Evolutionary conservation across 2,113 vertebrate genomes (phyloP), one percentile per base, ranked within the genome.

Genomic region (Urocitellus parryii): DNA sequence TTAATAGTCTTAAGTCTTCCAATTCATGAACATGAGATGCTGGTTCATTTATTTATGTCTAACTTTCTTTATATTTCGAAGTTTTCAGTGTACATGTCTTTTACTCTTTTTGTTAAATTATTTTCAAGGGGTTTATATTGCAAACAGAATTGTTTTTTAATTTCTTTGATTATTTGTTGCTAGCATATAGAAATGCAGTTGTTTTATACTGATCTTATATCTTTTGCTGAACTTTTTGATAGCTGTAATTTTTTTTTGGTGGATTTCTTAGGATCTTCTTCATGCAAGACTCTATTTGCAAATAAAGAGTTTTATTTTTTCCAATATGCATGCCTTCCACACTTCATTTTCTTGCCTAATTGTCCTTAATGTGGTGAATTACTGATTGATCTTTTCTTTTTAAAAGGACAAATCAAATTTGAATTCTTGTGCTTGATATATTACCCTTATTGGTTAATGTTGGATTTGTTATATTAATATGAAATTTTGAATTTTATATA

Each of bases 121-220:
- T 80, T 84, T 68, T 29, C 63, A 70, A 76, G n/a, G n/a, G 73
- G 56, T 77, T 89, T 42, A 48, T 67, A 68, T 63, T 63, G 76
- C 63, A 95, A 94, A 80, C 4, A 24, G 6, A 95, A 80, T 16
- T 94, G 78, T 80, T 82, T 88, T 29, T 51, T 51, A 51, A 51
- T 51, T 77, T 65, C 63, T 81, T 67, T 5, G 17, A 42, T 84
- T 94, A 42, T 72, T 79, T n/a, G 91, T 16, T 82, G 25, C 13
- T 48, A 91, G 25, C 58, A 27, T 72, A 78, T 22, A 96, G 32
- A 95, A 81, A 93, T 37, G 39, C 4, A 61, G 83, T 8, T 63
- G 12, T 39, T 65, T 83, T 5, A 61, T 48, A 88, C 34, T n/a
- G 42, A 83, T 73, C 24, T 29, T 90, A 20, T 68, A 77, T 70